Percentiles rank a stretch among this genome's conserved stretches.
Conservation (phyloP, 1,140 invertebrate genomes). For the Cotesia typhae region DNA sequence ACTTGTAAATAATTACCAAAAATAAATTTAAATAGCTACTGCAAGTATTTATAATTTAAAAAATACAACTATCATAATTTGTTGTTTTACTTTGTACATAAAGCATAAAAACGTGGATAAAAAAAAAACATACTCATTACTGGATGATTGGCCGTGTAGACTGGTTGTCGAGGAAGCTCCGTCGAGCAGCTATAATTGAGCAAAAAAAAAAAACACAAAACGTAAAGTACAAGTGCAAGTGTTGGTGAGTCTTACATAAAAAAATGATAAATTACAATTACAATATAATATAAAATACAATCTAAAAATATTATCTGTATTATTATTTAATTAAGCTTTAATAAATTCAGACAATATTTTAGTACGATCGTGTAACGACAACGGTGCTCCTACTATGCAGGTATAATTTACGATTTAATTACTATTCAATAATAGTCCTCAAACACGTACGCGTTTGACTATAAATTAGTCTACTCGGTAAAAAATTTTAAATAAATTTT, state of each 20-base stretch:
- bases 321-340: neutral
- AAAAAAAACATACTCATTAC: conserved; percentile 60
- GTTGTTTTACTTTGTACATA: conserved; percentile 5
- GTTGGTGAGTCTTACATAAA: conserved; percentile 41
- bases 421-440: neutral
- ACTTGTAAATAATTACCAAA: too few species aligned
- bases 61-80: conserved; percentile 5
- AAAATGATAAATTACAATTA: conserved; percentile 13
- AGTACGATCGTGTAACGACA: neutral
- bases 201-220: conserved; percentile 62
- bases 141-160: conserved; percentile 51
- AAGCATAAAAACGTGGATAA: conserved; percentile 19
- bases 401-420: neutral
- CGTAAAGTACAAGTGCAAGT: conserved; percentile 65
- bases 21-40: neutral
- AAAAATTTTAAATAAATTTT: neutral
- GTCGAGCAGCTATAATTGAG: conserved; percentile 64
- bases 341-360: neutral
- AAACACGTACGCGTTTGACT: neutral
- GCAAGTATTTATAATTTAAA: neutral
- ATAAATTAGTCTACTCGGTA: neutral
- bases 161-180: conserved; percentile 56
- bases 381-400: conserved; percentile 14
- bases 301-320: conserved; percentile 22
- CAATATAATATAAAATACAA: conserved; percentile 1